Evolutionary conservation across 1,140 invertebrate species (phyloP), one percentile per base, ranked within the genome.

Genomic region (Rhagoletis zephyria): DNA sequence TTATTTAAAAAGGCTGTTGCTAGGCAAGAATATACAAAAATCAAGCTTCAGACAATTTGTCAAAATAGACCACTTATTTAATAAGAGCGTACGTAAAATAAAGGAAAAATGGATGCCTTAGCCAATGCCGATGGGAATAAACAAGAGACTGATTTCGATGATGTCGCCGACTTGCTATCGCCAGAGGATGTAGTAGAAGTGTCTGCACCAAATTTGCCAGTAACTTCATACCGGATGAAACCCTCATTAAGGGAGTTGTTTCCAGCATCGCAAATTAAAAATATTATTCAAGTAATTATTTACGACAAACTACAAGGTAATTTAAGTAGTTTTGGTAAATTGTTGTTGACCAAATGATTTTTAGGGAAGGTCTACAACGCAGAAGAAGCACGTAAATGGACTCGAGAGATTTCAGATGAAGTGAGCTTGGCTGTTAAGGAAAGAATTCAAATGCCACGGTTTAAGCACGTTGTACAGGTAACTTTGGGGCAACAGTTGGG

Each of bases 381-480:
- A 16, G 87, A 87, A 4, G 87, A 89, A 30, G 88, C 87, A 0
- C n/a, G 59, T 10, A 70, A 67, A 30, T 89, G 87, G 88, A 88
- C 87, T 5, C 60, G 63, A 51, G 85, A 89, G 59, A 89, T 89
- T 56, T 70, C 88, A 1, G 87, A 89, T 88, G 64, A 51, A 16
- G 86, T 89, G n/a, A 74, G 42, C 45, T 48, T 42, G 2, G 67
- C 67, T 14, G 67, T 74, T 16, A 74, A 74, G 42, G 67, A 89
- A 74, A 59, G 30, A 10, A 7, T 88, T 9, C 40, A 87, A 30
- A 89, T 89, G 87, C 87, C 74, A 14, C 88, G 88, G 1, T 89
- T 88, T 60, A 89, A 89, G 56, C 88, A 89, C 51, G 87, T 89
- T 85, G 89, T 89, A 14, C 89, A 89, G 63, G 87, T 89, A 6